phyloP scores from a whole-genome alignment of 2,113 vertebrate genomes.

The Arenaria interpres region DNA sequence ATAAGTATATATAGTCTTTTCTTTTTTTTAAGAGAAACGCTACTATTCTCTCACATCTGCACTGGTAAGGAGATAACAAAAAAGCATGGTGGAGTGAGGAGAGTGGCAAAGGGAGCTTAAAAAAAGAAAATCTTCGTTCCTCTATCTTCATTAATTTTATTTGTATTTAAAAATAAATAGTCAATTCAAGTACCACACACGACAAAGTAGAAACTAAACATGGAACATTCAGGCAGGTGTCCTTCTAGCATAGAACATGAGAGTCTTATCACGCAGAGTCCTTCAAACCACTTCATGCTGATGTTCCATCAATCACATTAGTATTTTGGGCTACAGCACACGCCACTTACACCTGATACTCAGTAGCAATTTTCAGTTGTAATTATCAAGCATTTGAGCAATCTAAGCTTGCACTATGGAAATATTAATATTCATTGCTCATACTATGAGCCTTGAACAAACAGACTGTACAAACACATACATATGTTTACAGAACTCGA shows the following conservation, averaged over 20 bases:
- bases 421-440: conserved; percentile 4
- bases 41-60: neutral
- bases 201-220: neutral
- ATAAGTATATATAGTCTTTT: neutral
- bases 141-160: neutral
- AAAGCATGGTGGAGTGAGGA: neutral
- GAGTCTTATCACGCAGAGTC: neutral
- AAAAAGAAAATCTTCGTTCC: neutral
- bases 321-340: neutral
- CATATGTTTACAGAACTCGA: neutral
- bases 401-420: neutral
- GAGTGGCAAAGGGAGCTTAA: neutral
- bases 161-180: neutral
- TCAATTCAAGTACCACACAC: neutral
- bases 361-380: neutral
- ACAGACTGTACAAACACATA: neutral
- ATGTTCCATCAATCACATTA: neutral
- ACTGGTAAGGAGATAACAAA: neutral
- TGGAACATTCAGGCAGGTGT: neutral
- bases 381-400: neutral
- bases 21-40: neutral
- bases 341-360: neutral
- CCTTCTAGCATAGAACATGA: neutral
- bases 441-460: neutral
- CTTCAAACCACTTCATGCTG: neutral